Base-by-base conservation (phyloP, 2,113 vertebrate genomes). In the Nerophis lumbriciformis region DNA sequence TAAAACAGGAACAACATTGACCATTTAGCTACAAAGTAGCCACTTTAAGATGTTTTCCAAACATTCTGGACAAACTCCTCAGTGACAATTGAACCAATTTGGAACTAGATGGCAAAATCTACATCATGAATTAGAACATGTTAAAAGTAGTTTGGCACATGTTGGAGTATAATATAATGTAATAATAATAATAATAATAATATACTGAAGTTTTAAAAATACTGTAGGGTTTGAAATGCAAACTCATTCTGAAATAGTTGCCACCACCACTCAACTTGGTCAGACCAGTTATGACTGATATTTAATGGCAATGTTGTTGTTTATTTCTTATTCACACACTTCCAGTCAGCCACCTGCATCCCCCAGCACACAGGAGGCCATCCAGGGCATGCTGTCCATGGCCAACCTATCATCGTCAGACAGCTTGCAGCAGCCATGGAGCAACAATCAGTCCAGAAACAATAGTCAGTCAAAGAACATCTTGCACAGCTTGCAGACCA, bases 351-450 rank as follows among this genome's bases (percentile, higher is more conserved):
- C 95, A 66, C 97, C 97, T 61, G 96, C 96, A 81, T 98, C 96
- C 73, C 97, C 97, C 88, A 99, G 97, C 90, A 99, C 97, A 4
- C 97, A 98, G 85, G 96, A 99, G 90, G 97, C 97, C 72, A 99
- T 99, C 89, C 97, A 99, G 93, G 97, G 97, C 84, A 99, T 98
- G 97, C 88, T 99, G 63, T 99, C 97, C 28, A 99, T 99, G 97
- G 97, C 97, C 83, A 98, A 98, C 88, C 92, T 98, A 83, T 94
- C 95, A 76, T 93, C 97, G 9, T 96, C 96, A 14, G 95, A 97
- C 77, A 95, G 94, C 86, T 89, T 97, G 82, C 94, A 94, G 87
- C 88, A 91, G 0, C 79, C 93, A 0, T 98, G 96, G 96, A 91
- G 89, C 65, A 82, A 92, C 53, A 94, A 91, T 71, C 94, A 97